phyloP scores from a whole-genome alignment of 23 tunicate species.

The Diplosoma virens region DNA sequence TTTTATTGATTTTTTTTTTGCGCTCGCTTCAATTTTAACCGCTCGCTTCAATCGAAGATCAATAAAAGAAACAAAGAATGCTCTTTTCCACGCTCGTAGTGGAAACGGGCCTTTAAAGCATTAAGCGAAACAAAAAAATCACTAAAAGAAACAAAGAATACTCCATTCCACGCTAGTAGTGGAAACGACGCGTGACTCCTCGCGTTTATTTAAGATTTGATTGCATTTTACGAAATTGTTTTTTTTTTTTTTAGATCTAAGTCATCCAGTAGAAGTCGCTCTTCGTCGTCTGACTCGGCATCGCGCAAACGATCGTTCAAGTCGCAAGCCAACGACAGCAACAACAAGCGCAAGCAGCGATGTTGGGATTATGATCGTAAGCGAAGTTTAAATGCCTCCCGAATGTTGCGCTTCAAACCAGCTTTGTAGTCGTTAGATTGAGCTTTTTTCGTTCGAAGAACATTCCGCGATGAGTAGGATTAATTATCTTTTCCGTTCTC shows the following conservation, averaged over 20 bases:
- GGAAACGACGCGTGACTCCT: neutral
- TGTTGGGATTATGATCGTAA: constrained; percentile 91
- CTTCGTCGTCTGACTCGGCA: constrained; percentile 15
- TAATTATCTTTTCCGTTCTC: neutral
- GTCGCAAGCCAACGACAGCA: neutral
- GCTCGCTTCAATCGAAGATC: no score
- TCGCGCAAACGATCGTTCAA: neutral
- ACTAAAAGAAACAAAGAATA: neutral
- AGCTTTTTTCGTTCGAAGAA: no score
- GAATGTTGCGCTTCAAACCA: no score
- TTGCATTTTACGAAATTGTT: neutral
- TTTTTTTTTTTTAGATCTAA: constrained; percentile 10
- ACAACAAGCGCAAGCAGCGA: constrained; percentile 42
- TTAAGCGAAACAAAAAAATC: neutral
- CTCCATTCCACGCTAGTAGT: neutral
- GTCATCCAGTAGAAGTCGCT: constrained; percentile 7
- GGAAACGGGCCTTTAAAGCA: no score
- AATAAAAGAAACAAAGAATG: no score
- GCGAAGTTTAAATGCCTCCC: no score
- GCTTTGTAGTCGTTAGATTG: no score
- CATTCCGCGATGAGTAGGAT: no score
- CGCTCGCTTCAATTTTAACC: no score
- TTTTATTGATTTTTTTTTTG: no score
- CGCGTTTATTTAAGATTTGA: neutral
- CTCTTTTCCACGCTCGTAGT: no score